These are phyloP conservation scores for Beroe ovata DNA, from an alignment of 37 sponge, comb jelly and placozoan species.

Conservation along the genomic window DNA sequence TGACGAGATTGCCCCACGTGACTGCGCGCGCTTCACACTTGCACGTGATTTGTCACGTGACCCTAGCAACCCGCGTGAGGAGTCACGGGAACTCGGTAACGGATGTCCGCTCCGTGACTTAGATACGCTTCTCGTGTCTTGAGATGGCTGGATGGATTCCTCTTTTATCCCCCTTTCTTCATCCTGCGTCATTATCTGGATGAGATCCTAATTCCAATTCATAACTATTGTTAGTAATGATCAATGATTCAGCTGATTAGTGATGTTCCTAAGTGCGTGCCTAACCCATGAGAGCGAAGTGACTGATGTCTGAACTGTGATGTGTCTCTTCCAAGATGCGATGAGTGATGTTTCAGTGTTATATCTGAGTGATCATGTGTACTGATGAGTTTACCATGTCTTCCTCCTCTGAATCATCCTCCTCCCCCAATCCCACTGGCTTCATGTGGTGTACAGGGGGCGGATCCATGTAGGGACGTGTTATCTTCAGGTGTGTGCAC, in stretches of 20 bases:
- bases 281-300: no score
- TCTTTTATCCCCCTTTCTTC: no score
- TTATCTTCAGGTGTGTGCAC: conserved; percentile 5
- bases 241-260: no score
- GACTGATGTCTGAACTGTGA: no score
- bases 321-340: no score
- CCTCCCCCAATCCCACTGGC: neutral
- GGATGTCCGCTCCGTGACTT: neutral
- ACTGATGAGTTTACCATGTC: neutral
- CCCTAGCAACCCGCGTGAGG: neutral
- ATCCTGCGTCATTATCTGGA: no score
- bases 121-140: neutral
- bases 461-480: neutral
- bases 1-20: conserved; percentile 17
- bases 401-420: neutral
- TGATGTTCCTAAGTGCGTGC: no score
- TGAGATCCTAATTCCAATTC: no score
- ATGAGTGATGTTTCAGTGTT: no score
- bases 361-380: no score
- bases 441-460: conserved; percentile 15
- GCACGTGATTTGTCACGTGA: neutral
- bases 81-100: neutral
- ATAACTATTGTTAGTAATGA: no score
- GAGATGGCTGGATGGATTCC: no score
- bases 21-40: neutral